A percentile compares a stretch with the other conserved stretches of the same genome.
phyloP scores from a whole-genome alignment of 53 echinoderm and acorn worm genomes.

The Hippasteria phrygiana region DNA sequence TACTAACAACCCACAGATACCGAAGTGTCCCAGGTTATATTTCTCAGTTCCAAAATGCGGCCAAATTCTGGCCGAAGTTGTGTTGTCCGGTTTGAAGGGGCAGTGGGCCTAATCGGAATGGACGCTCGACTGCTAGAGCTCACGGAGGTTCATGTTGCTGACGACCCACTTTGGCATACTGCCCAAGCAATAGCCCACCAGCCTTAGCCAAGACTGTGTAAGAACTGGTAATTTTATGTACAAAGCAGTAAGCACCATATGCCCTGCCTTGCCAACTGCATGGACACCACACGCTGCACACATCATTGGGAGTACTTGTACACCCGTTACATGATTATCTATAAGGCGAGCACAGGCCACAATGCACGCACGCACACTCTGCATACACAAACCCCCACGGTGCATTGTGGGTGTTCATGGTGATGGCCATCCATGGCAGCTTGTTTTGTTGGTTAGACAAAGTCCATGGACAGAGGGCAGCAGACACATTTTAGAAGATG shows the following conservation, averaged over 20 bases:
- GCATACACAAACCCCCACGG: conserved; percentile 56
- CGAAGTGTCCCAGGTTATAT: too few species aligned
- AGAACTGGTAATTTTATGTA: not conserved
- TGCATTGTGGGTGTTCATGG: conserved; percentile 61
- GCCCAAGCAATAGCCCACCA: not conserved
- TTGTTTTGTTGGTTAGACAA: conserved; percentile 60
- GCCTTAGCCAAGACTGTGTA: not conserved
- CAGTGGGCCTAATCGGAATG: too few species aligned
- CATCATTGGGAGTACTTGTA: not conserved
- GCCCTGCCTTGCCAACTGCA: not conserved
- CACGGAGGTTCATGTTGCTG: not conserved
- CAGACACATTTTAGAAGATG: conserved; percentile 34
- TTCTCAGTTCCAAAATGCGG: too few species aligned
- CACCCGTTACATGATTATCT: conserved; percentile 29
- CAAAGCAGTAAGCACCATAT: not conserved
- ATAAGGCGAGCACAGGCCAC: not conserved
- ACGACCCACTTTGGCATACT: not conserved
- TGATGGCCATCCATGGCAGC: conserved; percentile 47
- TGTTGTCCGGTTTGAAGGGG: too few species aligned
- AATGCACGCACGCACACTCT: conserved; percentile 8
- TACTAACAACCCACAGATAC: too few species aligned
- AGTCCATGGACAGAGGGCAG: conserved; percentile 42
- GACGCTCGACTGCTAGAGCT: not conserved
- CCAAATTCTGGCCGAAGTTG: too few species aligned
- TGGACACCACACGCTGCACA: not conserved